These are phyloP conservation scores for Copsychus sechellarum DNA, from an alignment of 2,113 vertebrate species.

Conservation along the genomic window DNA sequence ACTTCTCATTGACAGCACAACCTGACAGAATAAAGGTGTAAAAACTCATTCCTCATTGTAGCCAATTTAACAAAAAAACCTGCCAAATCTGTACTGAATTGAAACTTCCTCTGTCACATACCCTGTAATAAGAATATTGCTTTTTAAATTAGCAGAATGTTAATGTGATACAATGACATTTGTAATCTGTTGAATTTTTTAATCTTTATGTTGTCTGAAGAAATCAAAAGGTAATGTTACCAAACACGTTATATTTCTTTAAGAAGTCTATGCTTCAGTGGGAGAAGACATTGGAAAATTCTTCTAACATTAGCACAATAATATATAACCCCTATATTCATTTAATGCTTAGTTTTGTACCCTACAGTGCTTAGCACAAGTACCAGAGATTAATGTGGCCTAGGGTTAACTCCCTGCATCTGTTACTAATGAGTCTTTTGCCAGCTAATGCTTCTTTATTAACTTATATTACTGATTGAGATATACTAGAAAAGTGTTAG, in stretches of 20 bases:
- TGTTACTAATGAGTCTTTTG: not conserved
- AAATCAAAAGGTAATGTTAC: not conserved
- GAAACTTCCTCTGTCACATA: not conserved
- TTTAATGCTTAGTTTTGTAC: not conserved
- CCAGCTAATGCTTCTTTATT: not conserved
- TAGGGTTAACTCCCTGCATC: not conserved
- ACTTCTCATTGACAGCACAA: not conserved
- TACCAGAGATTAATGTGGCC: not conserved
- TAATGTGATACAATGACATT: not conserved
- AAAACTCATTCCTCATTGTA: not conserved
- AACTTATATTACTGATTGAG: not conserved
- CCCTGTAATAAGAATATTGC: not conserved
- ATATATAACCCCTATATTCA: not conserved
- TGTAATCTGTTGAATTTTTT: not conserved
- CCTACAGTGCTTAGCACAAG: not conserved
- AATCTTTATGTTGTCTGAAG: not conserved
- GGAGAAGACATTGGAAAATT: not conserved
- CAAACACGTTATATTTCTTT: not conserved
- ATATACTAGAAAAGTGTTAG: not conserved
- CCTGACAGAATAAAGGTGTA: not conserved
- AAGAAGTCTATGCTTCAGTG: not conserved
- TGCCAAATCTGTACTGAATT: not conserved
- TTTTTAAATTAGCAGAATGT: not conserved
- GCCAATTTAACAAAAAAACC: not conserved
- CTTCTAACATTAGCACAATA: not conserved